Percentiles rank a stretch among this genome's conserved stretches.
These are phyloP conservation scores for Cataglyphis altisquamis DNA, from an alignment of 2,888 invertebrate genomes.

Conservation along the genomic window DNA sequence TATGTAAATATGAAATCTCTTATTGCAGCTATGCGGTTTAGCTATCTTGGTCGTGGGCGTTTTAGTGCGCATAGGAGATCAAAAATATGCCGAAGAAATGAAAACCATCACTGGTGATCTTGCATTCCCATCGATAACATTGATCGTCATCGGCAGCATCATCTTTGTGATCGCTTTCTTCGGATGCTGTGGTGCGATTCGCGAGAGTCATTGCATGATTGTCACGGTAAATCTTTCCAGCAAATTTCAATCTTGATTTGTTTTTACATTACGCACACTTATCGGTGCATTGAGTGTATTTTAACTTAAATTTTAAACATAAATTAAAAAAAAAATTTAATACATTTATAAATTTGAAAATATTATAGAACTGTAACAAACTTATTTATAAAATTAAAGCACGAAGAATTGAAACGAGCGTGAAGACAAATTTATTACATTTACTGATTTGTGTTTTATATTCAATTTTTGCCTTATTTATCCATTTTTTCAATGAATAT, in stretches of 20 bases:
- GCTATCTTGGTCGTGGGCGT: slow-evolving; percentile 90
- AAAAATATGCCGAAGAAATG: slow-evolving; percentile 85
- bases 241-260: neutral
- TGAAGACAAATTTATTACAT: slow-evolving; percentile 10
- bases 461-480: neutral
- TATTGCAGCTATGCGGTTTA: slow-evolving; percentile 90
- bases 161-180: slow-evolving; percentile 87
- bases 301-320: neutral
- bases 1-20: slow-evolving; percentile 55
- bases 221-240: slow-evolving; percentile 80
- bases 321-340: neutral
- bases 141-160: slow-evolving; percentile 90
- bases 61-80: slow-evolving; percentile 86
- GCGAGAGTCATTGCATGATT: slow-evolving; percentile 84
- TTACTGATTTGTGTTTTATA: slow-evolving; percentile 3
- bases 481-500: slow-evolving; percentile 5
- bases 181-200: slow-evolving; percentile 84
- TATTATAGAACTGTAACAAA: neutral
- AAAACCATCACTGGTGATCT: slow-evolving; percentile 78
- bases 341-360: neutral
- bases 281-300: neutral
- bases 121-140: slow-evolving; percentile 88
- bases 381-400: neutral
- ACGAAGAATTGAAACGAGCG: neutral
- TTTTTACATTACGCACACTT: neutral